Conservation (phyloP, 2,113 vertebrate species). For the Cynocephalus volans region DNA sequence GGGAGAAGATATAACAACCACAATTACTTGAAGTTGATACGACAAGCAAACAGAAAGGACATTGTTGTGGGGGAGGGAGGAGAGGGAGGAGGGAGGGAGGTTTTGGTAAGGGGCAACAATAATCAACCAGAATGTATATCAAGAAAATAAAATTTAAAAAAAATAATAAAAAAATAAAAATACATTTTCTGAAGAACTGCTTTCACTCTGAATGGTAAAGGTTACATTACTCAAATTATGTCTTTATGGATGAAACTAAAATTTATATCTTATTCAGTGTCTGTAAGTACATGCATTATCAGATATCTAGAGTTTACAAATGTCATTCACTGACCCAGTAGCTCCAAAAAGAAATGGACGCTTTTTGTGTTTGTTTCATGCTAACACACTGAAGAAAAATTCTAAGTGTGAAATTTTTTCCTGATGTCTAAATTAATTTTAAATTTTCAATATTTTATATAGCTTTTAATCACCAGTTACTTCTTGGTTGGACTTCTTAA, state of each 20-base stretch:
- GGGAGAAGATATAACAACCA: too few species aligned
- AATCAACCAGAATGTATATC: too few species aligned
- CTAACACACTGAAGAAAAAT: background rate
- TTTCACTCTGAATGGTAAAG: background rate
- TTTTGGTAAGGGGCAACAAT: too few species aligned
- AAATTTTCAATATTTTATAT: background rate
- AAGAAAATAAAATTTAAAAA: too few species aligned
- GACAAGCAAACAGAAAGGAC: too few species aligned
- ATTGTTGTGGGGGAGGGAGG: too few species aligned
- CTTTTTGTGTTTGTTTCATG: slow-evolving; percentile 1
- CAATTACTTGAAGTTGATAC: too few species aligned
- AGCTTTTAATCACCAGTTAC: background rate
- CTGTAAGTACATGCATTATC: background rate
- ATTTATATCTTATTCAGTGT: background rate
- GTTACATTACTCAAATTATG: background rate
- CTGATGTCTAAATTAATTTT: background rate
- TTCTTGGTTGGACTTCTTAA: background rate
- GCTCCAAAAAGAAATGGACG: background rate
- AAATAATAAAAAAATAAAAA: too few species aligned
- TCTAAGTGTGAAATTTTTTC: background rate
- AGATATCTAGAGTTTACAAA: background rate
- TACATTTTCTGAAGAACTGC: background rate
- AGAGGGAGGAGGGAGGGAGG: too few species aligned
- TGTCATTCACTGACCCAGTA: background rate
- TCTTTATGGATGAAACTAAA: background rate